Evolutionary conservation across 2,888 invertebrate genomes (phyloP).

Genomic region (Myathropa florea): DNA sequence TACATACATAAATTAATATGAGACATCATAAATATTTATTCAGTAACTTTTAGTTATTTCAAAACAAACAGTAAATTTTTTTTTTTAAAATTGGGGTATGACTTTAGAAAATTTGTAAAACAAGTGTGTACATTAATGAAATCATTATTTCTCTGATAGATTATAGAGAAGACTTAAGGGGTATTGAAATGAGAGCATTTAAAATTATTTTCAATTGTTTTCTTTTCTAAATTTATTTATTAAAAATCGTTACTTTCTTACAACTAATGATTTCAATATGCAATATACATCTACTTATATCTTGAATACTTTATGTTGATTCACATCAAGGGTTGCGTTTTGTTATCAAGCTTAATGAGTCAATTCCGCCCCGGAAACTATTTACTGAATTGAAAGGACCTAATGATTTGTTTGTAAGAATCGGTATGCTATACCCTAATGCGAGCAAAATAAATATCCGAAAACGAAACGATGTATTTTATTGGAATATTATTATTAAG

Average conservation of each 20-base stretch:
- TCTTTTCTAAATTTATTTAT: neutral
- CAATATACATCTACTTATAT: neutral
- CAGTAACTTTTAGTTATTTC: too few relatives aligned
- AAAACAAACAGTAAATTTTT: too few relatives aligned
- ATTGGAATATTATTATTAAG: slow-evolving; percentile 68
- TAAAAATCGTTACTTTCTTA: neutral
- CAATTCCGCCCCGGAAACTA: slow-evolving; percentile 42
- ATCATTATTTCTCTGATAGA: too few relatives aligned
- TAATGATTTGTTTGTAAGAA: slow-evolving; percentile 47
- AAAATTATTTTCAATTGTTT: neutral
- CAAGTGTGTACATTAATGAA: too few relatives aligned
- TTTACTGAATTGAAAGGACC: slow-evolving; percentile 56
- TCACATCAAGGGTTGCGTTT: neutral
- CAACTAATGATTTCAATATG: neutral
- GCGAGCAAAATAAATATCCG: slow-evolving; percentile 48
- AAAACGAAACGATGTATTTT: slow-evolving; percentile 65
- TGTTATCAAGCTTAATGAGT: neutral
- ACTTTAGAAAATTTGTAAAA: too few relatives aligned
- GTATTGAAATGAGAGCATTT: too few relatives aligned
- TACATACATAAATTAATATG: too few relatives aligned
- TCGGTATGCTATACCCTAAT: slow-evolving; percentile 36
- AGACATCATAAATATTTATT: too few relatives aligned
- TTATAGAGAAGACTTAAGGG: too few relatives aligned
- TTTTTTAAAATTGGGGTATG: too few relatives aligned
- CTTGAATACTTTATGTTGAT: neutral